Percentiles rank a stretch among this genome's conserved stretches.
Conservation (phyloP, 1,140 invertebrate species). For the Chionoecetes opilio region DNA sequence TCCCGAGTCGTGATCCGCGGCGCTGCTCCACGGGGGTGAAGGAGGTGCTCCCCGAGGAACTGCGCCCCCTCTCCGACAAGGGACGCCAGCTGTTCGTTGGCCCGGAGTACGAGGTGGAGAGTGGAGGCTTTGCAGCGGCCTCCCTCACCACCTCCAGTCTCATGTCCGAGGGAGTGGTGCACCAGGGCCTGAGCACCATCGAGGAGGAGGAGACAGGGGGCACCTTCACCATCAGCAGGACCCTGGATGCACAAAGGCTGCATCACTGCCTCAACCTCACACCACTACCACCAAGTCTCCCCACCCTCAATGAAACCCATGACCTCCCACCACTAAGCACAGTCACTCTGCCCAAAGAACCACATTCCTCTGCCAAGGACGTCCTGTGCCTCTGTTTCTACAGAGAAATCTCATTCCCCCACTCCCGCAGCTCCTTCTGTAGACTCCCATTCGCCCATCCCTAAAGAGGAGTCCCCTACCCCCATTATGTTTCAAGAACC, state of each 20-base stretch:
- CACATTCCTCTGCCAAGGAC: neutral
- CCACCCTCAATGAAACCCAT: neutral
- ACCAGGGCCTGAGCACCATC: slow-evolving; percentile 71
- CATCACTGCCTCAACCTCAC: neutral
- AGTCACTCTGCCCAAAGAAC: neutral
- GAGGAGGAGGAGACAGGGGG: slow-evolving; percentile 64
- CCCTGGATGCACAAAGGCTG: neutral
- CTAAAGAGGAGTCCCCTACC: neutral
- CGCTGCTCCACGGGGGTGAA: slow-evolving; percentile 77
- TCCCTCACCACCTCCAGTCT: neutral
- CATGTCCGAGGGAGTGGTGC: neutral
- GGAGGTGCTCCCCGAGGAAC: slow-evolving; percentile 60
- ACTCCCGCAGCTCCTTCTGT: neutral
- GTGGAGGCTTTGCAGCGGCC: neutral
- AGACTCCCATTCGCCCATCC: neutral
- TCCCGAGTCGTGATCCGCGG: slow-evolving; percentile 66
- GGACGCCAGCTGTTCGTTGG: slow-evolving; percentile 54
- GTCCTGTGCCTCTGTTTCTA: neutral
- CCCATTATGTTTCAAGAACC: too few relatives aligned
- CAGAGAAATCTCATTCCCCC: neutral
- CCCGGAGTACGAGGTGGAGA: neutral
- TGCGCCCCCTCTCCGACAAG: slow-evolving; percentile 66
- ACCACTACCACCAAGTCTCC: neutral
- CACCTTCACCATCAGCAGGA: slow-evolving; percentile 58
- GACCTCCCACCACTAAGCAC: neutral